Base-by-base conservation (phyloP, 1,140 invertebrate genomes). In the Brachionus rotundiformis region DNA sequence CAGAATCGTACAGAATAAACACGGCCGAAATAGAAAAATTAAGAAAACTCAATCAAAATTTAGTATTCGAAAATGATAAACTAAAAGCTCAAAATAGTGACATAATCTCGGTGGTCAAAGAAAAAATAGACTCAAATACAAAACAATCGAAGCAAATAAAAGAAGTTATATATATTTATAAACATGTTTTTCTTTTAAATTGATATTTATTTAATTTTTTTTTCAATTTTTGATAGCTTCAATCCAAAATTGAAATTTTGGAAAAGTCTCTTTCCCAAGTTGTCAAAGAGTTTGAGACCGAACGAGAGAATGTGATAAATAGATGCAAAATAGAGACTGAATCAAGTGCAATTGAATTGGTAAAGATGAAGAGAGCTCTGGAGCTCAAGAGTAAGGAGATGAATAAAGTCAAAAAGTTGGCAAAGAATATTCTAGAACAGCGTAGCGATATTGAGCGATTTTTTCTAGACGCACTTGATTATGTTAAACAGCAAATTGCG, bases 311-410 rank as follows among this genome's bases (percentile, higher is more conserved):
- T 11, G 82, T 87, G 10, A 68, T 84, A 3, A 73, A 84, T n/a
- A 84, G 82, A 41, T 82, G 83, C 27, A 82, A 84, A 41, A 85
- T 84, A 29, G 85, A 87, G 82, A 85, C 84, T 65, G 85, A 87
- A 63, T 85, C 86, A 25, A 84, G 85, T 5, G 83, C 84, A 68
- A 84, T 84, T 49, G 87, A 88, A 82, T 84, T 87, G 25, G 83
- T 82, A 36, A 87, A 87, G 82, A 82, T 88, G n/a, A 85, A 87
- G 83, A 82, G 86, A 75, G 84, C 85, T 1, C 84, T 88, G 68
- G 88, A 88, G 76, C 79, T 88, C 27, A 88, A 87, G 83, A 86
- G 85, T 41, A 86, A 86, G 82, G 87, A 88, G 82, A 87, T 88
- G 87, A 86, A 85, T 79, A 86, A 87, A 83, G 85, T 88, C 5